These are phyloP conservation scores for Emydocephalus ijimae DNA, from an alignment of 2,113 vertebrate genomes.

Conservation along the genomic window DNA sequence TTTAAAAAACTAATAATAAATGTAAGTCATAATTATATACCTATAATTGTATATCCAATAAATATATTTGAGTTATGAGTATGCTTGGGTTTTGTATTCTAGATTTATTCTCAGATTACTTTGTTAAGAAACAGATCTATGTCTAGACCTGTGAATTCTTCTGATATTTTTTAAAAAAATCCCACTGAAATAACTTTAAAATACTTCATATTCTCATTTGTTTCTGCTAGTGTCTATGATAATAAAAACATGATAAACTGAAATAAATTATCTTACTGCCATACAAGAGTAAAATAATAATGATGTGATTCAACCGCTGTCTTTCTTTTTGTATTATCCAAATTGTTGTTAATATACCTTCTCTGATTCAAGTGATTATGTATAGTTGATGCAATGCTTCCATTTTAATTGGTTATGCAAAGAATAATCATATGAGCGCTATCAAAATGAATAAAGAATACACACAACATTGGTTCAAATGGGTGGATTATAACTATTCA, in stretches of 20 bases:
- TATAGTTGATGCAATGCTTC: neutral
- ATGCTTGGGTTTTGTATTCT: neutral
- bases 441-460: neutral
- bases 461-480: neutral
- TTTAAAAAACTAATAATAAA: neutral
- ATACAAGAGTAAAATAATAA: neutral
- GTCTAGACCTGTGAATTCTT: neutral
- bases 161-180: neutral
- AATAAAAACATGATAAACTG: neutral
- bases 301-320: neutral
- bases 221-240: constrained; percentile 1
- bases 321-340: constrained; percentile 1
- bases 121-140: neutral
- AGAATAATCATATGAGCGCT: neutral
- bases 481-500: neutral
- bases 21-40: neutral
- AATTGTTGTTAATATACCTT: neutral
- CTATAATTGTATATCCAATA: neutral
- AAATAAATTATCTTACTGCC: neutral
- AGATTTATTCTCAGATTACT: neutral
- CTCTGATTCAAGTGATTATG: constrained; percentile 2
- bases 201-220: neutral
- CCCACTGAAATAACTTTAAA: neutral
- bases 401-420: neutral
- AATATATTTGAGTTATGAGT: neutral